Evolutionary conservation across 2,113 vertebrate species (phyloP).

Genomic region (Peromyscus polionotus): DNA sequence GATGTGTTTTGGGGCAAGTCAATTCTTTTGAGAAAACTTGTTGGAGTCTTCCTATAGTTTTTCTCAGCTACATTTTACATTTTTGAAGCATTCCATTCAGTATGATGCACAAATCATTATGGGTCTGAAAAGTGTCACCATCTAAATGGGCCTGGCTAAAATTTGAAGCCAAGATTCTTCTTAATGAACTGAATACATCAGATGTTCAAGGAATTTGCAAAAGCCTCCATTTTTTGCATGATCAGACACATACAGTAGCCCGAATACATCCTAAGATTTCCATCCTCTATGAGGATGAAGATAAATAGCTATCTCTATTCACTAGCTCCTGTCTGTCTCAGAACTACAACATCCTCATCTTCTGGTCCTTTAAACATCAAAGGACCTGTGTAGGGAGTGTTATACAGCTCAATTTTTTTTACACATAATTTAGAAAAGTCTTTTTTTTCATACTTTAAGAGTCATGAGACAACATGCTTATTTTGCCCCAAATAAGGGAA

Average conservation of each 20-base stretch:
- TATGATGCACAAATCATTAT: neutral
- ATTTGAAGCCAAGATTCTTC: constrained; percentile 36
- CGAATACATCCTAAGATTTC: neutral
- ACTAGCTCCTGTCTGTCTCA: neutral
- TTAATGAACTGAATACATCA: neutral
- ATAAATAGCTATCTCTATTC: neutral
- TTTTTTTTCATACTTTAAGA: constrained; percentile 11
- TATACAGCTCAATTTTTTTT: neutral
- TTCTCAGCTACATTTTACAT: neutral
- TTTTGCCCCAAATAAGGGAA: constrained; percentile 58
- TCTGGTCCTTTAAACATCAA: neutral
- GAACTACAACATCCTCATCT: neutral
- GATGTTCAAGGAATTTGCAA: constrained; percentile 22
- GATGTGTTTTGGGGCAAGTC: neutral
- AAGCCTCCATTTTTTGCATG: constrained; percentile 5
- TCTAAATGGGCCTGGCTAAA: neutral
- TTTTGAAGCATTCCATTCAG: neutral
- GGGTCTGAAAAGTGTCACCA: neutral
- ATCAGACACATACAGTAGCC: neutral
- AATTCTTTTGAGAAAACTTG: constrained; percentile 55
- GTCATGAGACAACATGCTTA: constrained; percentile 25
- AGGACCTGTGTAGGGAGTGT: neutral
- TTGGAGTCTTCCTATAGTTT: constrained; percentile 10
- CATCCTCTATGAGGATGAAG: neutral
- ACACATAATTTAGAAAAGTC: neutral